Base-by-base conservation (phyloP, 2,797 vertebrate species). In the Galago senegalensis region DNA sequence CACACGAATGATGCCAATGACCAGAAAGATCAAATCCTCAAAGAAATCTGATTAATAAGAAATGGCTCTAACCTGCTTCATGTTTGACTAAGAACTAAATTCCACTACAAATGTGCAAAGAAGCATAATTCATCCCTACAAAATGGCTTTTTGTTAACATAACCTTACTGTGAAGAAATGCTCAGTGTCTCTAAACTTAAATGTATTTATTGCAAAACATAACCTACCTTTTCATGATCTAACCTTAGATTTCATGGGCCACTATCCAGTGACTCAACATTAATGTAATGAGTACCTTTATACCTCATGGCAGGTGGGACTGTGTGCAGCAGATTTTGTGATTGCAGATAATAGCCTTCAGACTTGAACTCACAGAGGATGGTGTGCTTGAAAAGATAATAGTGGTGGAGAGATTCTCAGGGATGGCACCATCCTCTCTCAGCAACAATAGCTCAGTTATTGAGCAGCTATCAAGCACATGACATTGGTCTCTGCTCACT, bases 31-130 rank as follows among this genome's bases (percentile, higher is more conserved):
- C 93, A 97, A 82, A 0, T 5, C 76, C 94, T 93, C 46, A 96
- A 96, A 96, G 89, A 95, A 95, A 96, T 90, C 27, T 87, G 76
- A 92, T 96, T 97, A 98, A 97, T 98, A 97, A 82, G 70, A 75
- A 95, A 97, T 79, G n/a, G 0, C 43, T 93, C 67, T 92, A 94
- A 96, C 56, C 77, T 96, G 96, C 87, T 93, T 95, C 86, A 31
- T 93, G 53, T 88, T 63, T 14, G 83, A 95, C 86, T 89, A 81
- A 92, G 91, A 96, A 87, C 80, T 94, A 92, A 97, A 97, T 97
- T 97, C 94, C 61, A 87, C 95, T 89, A 91, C 88, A 96, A 91
- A 95, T 87, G 89, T 82, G 61, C 87, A 89, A 95, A 90, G 95
- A 93, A 80, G 79, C 67, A 80, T 92, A 97, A 94, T 94, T 94